phyloP scores from a whole-genome alignment of 37 sponge, comb jelly and placozoan species.

The Oopsacas minuta region DNA sequence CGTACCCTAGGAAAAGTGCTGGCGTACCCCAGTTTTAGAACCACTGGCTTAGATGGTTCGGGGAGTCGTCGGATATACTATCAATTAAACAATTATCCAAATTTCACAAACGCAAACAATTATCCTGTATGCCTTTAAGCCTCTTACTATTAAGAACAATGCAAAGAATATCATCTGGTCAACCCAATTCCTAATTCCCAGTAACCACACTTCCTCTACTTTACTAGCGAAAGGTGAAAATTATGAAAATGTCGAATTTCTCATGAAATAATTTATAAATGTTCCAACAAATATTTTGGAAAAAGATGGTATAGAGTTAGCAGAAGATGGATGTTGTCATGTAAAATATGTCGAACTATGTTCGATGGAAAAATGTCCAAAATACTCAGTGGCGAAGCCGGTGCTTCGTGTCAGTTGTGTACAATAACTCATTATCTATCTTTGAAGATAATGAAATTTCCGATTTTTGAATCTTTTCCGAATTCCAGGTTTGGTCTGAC shows the following conservation, averaged over 20 bases:
- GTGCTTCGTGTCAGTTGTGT: not conserved
- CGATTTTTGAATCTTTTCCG: not conserved
- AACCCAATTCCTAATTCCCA: not conserved
- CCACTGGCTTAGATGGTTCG: not conserved
- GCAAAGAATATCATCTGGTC: not conserved
- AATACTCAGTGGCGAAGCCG: not conserved
- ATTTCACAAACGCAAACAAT: not conserved
- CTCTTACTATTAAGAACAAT: not conserved
- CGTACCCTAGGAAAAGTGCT: too few relatives aligned
- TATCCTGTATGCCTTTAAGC: not conserved
- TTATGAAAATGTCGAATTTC: not conserved
- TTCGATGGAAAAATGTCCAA: constrained; percentile 13
- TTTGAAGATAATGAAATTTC: not conserved
- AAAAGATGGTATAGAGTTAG: not conserved
- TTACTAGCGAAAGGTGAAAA: not conserved
- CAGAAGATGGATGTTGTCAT: not conserved
- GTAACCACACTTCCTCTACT: not conserved
- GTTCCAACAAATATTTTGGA: not conserved
- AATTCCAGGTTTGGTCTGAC: not conserved
- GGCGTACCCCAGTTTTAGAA: too few relatives aligned
- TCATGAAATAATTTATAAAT: not conserved
- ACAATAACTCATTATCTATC: not conserved
- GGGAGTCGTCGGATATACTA: not conserved
- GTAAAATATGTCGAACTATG: not conserved
- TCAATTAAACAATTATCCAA: constrained; percentile 3